A percentile compares a stretch with the other conserved stretches of the same genome.
Evolutionary conservation across 2,113 vertebrate genomes (phyloP).

Genomic region (Apteryx owenii): DNA sequence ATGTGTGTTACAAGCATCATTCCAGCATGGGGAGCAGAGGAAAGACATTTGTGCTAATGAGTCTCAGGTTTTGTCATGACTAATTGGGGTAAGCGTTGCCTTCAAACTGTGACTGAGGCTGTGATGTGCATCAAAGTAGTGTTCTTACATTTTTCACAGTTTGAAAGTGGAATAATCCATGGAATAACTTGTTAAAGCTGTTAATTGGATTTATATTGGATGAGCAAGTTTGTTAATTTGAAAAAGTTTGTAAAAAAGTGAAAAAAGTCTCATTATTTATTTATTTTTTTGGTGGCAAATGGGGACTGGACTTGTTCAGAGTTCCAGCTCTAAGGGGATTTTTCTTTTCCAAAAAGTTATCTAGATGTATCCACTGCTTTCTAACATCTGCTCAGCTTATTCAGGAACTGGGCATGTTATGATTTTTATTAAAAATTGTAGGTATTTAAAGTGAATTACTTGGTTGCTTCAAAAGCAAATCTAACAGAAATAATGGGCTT

Average conservation of each 20-base stretch:
- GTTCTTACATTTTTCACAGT: conserved; percentile 35
- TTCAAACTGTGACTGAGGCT: neutral
- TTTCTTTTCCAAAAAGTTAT: neutral
- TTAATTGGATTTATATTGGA: conserved; percentile 21
- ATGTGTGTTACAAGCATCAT: neutral
- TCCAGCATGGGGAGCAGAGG: neutral
- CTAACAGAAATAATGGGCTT: neutral
- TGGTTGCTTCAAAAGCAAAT: neutral
- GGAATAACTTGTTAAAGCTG: conserved; percentile 31
- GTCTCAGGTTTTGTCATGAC: conserved; percentile 14
- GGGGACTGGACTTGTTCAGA: neutral
- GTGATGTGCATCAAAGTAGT: conserved; percentile 1
- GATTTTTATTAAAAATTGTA: neutral
- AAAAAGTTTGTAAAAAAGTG: neutral
- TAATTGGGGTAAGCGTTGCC: neutral
- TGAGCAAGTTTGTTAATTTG: conserved; percentile 20
- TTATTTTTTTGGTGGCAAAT: neutral
- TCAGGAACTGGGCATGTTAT: neutral
- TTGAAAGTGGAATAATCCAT: conserved; percentile 46
- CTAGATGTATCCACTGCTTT: neutral
- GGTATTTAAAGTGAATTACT: neutral
- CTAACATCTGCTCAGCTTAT: neutral
- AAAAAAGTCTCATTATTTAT: neutral
- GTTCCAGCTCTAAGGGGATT: neutral
- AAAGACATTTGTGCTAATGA: conserved; percentile 17